These are phyloP conservation scores for Peromyscus polionotus DNA, from an alignment of 2,113 vertebrate species.

Conservation along the genomic window DNA sequence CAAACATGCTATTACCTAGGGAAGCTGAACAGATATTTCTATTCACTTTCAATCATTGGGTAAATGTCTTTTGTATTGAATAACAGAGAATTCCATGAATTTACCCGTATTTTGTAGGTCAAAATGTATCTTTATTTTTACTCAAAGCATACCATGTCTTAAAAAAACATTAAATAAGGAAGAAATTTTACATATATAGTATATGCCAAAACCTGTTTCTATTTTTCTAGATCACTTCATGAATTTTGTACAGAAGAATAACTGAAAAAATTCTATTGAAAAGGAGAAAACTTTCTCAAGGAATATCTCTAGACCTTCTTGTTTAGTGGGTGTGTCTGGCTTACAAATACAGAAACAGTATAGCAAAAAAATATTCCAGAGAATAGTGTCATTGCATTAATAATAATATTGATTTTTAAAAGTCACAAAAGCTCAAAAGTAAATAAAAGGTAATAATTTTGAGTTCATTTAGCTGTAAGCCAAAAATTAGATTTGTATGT, in stretches of 20 bases:
- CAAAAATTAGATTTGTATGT: conserved; percentile 14
- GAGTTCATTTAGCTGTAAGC: background rate
- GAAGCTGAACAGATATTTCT: background rate
- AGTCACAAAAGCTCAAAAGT: background rate
- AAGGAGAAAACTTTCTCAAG: background rate
- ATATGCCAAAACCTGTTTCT: background rate
- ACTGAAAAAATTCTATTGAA: background rate
- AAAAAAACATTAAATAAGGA: background rate
- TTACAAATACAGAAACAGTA: background rate
- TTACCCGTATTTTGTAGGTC: background rate
- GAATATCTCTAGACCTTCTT: background rate
- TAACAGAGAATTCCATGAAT: background rate
- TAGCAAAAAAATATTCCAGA: background rate
- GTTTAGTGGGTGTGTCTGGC: background rate
- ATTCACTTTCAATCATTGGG: background rate
- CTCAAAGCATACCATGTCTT: background rate
- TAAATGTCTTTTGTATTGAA: background rate
- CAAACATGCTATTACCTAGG: background rate
- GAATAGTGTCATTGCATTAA: background rate
- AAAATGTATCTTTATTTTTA: background rate
- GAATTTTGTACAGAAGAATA: background rate
- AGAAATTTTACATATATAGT: background rate
- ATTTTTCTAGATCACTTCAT: background rate
- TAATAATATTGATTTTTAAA: background rate
- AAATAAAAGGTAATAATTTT: background rate